Evolutionary conservation across 2,113 vertebrate genomes (phyloP).

Genomic region (Siniperca knerii): DNA sequence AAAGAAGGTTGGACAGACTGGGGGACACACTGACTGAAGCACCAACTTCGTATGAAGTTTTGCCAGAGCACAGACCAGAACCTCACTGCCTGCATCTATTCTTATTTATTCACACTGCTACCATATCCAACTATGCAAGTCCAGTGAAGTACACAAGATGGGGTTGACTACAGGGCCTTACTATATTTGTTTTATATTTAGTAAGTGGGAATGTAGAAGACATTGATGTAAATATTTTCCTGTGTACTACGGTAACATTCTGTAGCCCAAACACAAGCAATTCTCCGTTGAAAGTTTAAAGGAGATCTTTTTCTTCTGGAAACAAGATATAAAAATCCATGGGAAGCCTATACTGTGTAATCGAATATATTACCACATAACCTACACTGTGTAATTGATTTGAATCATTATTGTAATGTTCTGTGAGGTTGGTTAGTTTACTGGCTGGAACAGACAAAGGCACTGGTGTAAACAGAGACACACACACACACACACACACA

Average conservation of each 20-base stretch:
- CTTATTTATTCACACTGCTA: neutral
- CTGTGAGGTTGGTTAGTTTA: constrained; percentile 51
- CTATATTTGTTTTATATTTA: constrained; percentile 1
- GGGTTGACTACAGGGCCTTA: neutral
- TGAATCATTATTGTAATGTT: constrained; percentile 52
- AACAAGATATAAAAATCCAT: neutral
- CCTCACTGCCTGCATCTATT: neutral
- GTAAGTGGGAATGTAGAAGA: neutral
- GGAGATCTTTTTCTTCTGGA: constrained; percentile 3
- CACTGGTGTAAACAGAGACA: constrained; percentile 17
- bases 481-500: neutral
- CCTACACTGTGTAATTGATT: constrained; percentile 41
- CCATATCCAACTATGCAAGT: neutral
- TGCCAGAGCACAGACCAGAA: neutral
- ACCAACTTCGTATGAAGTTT: constrained; percentile 2
- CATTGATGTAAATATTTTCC: neutral
- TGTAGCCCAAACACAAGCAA: neutral
- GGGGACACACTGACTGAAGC: constrained; percentile 2
- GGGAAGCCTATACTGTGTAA: constrained; percentile 3
- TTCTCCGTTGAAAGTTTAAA: neutral
- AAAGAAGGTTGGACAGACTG: neutral
- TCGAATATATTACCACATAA: constrained; percentile 31
- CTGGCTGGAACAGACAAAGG: constrained; percentile 33
- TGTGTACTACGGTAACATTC: neutral
- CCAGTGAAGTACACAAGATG: neutral